Percentiles rank a stretch among this genome's conserved stretches.
phyloP scores from a whole-genome alignment of 1,140 invertebrate species.

The Ptiloglossa arizonensis region DNA sequence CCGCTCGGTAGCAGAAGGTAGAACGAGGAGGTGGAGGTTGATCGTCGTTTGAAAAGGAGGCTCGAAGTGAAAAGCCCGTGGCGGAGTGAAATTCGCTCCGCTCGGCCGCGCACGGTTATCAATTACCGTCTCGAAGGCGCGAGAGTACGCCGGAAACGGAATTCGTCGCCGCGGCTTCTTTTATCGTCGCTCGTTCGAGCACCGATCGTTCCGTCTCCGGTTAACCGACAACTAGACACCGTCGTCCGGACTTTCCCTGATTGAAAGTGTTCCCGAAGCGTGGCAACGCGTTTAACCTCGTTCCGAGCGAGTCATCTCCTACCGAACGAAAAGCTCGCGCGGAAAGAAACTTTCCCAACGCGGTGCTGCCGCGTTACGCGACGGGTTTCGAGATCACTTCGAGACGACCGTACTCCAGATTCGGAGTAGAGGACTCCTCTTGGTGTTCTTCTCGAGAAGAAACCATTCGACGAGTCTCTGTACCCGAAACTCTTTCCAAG shows the following conservation, averaged over 20 bases:
- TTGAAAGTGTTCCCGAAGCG: slow-evolving; percentile 54
- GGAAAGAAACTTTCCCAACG: too few relatives aligned
- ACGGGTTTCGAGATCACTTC: too few relatives aligned
- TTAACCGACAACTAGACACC: slow-evolving; percentile 30
- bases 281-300: slow-evolving; percentile 47
- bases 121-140: slow-evolving; percentile 41
- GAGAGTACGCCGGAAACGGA: not conserved
- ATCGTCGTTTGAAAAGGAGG: slow-evolving; percentile 38
- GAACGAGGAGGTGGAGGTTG: too few relatives aligned
- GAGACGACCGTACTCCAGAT: too few relatives aligned
- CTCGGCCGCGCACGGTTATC: slow-evolving; percentile 41
- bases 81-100: slow-evolving; percentile 37
- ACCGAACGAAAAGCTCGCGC: not conserved
- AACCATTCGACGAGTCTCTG: too few relatives aligned
- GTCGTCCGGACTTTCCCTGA: slow-evolving; percentile 58
- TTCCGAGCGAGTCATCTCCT: slow-evolving; percentile 14
- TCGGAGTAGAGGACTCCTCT: too few relatives aligned
- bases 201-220: not conserved
- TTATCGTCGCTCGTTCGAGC: not conserved
- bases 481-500: too few relatives aligned
- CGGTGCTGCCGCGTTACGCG: too few relatives aligned
- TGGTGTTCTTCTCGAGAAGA: too few relatives aligned
- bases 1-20: too few relatives aligned
- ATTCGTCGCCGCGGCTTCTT: slow-evolving; percentile 18
- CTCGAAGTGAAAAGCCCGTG: slow-evolving; percentile 62